These are phyloP conservation scores for Pempheris klunzingeri DNA, from an alignment of 2,797 vertebrate genomes.

Conservation along the genomic window DNA sequence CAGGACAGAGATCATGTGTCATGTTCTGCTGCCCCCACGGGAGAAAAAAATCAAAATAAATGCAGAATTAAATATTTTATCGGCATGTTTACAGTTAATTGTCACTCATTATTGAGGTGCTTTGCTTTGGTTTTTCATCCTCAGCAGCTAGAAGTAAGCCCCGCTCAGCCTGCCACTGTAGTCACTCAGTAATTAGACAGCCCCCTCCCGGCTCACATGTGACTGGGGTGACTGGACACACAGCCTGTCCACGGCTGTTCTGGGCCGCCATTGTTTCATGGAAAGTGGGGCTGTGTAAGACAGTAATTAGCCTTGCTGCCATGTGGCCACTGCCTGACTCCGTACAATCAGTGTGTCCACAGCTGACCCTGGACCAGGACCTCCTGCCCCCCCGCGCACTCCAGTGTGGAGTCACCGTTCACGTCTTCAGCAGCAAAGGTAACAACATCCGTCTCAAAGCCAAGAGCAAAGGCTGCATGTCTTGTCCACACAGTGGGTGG, in stretches of 20 bases:
- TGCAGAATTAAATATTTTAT: too few species aligned
- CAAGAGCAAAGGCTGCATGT: too few species aligned
- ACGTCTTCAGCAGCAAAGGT: not conserved
- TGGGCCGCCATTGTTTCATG: not conserved
- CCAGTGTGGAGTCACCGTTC: too few species aligned
- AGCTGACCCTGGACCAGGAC: too few species aligned
- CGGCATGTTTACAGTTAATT: not conserved
- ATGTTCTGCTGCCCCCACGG: too few species aligned
- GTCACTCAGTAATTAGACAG: not conserved
- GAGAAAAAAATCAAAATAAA: too few species aligned
- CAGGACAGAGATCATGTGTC: too few species aligned
- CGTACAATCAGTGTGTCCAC: slow-evolving; percentile 2
- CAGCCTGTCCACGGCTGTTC: not conserved
- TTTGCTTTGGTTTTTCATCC: not conserved
- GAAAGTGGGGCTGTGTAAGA: not conserved
- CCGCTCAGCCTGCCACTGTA: not conserved
- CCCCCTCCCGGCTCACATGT: not conserved
- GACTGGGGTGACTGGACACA: not conserved
- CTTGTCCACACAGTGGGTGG: too few species aligned
- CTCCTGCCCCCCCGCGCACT: too few species aligned
- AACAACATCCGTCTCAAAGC: not conserved
- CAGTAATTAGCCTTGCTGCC: not conserved
- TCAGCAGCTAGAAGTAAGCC: not conserved
- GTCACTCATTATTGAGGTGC: not conserved
- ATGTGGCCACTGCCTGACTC: not conserved